Evolutionary conservation across 2,888 invertebrate genomes (phyloP), one percentile per base, ranked within the genome.

Genomic region (Tetragonisca angustula): DNA sequence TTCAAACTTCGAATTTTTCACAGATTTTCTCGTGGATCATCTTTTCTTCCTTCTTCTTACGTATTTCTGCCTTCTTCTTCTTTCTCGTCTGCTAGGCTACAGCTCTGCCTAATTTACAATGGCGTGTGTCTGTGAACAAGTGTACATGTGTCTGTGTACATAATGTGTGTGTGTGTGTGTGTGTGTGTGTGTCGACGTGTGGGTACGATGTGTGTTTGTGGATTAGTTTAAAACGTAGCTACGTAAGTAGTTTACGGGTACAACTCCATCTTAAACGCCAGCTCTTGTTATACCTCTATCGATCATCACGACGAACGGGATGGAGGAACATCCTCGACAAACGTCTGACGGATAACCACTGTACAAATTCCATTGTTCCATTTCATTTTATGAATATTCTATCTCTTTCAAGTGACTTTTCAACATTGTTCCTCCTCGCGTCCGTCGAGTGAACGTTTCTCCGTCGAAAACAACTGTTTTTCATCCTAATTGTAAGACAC

Each of bases 101-200:
- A 78, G 73, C 81, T 86, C 78, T 72, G 88, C 79, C 88, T 88
- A 88, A 84, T 86, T 87, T 88, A 88, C 81, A 84, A 36, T 71
- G 77, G 77, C 74, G 71, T 76, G 70, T 76, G 0, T 86, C 43
- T 69, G 56, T 73, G 65, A 59, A 67, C 21, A 52, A 52, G 32
- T 32, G 49, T 76, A 43, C 68, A 0, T 67, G 43, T 43, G 54
- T 74, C 49, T 43, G 80, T 75, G 54, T 65, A 27, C 27, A 27
- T 27, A 27, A 27, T 19, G 0, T 27, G 21, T 24, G 32, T 21
- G 64, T 43, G 15, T 24, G 54, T 65, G 52, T 68, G 49, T 68
- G 65, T 49, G 27, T 32, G 43, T 61, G 24, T 71, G 32, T 62
- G 50, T 76, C 36, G n/a, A 49, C 50, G 36, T 71, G 61, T 27